Percentiles rank a stretch among this genome's conserved stretches.
phyloP scores from a whole-genome alignment of 1,140 invertebrate species.

The Chelonus insularis region DNA sequence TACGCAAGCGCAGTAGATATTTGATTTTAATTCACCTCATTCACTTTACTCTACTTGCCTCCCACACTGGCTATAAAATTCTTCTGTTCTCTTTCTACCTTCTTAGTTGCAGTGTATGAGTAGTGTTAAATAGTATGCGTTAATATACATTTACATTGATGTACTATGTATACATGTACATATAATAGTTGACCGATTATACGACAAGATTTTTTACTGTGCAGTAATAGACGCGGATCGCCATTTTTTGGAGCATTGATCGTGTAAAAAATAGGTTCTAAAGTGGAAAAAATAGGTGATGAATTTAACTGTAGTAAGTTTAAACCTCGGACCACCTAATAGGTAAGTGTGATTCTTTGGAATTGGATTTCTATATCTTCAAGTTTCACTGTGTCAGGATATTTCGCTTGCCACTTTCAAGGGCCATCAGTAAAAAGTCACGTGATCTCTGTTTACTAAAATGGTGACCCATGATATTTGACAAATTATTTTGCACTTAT shows the following conservation, averaged over 20 bases:
- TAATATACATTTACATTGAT: no score
- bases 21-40: slow-evolving; percentile 1
- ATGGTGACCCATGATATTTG: slow-evolving; percentile 48
- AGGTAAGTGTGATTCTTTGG: background rate
- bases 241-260: no score
- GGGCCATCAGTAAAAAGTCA: slow-evolving; percentile 41
- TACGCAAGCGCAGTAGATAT: background rate
- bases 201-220: no score
- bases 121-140: no score
- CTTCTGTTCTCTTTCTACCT: background rate
- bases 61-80: background rate
- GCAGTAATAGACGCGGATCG: no score
- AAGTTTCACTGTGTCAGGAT: background rate
- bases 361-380: background rate
- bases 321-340: no score
- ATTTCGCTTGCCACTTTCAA: slow-evolving; percentile 8
- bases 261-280: no score
- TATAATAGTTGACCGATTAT: no score
- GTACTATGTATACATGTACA: no score
- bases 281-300: no score
- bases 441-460: slow-evolving; percentile 58
- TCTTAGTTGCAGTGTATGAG: background rate
- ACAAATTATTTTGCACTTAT: slow-evolving; percentile 42
- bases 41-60: background rate
- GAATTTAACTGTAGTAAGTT: no score